phyloP scores from a whole-genome alignment of 2,888 invertebrate species.

The Dromius quadrimaculatus region DNA sequence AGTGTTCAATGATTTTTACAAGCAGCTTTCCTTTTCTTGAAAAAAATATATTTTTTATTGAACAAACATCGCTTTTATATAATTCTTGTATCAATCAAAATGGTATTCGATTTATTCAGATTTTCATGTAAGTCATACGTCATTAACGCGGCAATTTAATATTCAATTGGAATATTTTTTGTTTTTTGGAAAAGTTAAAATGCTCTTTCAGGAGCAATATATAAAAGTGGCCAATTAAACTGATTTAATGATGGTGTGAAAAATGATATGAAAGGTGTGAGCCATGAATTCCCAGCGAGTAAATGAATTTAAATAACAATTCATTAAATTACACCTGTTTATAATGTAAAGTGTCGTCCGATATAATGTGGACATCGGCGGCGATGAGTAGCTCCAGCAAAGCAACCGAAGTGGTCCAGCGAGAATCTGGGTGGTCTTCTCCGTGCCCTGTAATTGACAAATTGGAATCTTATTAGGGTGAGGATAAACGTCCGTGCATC shows the following conservation, averaged over 20 bases:
- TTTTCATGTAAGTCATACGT: too few species aligned
- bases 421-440: conserved; percentile 61
- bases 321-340: conserved; percentile 51
- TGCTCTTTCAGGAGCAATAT: too few species aligned
- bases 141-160: too few species aligned
- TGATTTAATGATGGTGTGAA: conserved; percentile 10
- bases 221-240: not conserved
- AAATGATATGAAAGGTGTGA: conserved; percentile 23
- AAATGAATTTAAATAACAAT: conserved; percentile 50
- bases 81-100: too few species aligned
- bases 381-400: conserved; percentile 24
- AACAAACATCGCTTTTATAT: too few species aligned
- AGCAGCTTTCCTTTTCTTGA: too few species aligned
- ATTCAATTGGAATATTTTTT: too few species aligned
- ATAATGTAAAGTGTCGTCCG: conserved; percentile 48
- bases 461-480: conserved; percentile 77
- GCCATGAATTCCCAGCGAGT: conserved; percentile 20
- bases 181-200: too few species aligned
- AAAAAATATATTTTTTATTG: too few species aligned
- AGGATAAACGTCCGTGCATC: conserved; percentile 71
- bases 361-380: conserved; percentile 47
- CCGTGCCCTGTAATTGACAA: conserved; percentile 76
- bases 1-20: too few species aligned
- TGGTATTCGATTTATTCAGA: too few species aligned
- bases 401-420: conserved; percentile 53